Percentiles rank a stretch among this genome's conserved stretches.
phyloP scores from a whole-genome alignment of 1,140 invertebrate genomes.

The Tachypleus tridentatus region DNA sequence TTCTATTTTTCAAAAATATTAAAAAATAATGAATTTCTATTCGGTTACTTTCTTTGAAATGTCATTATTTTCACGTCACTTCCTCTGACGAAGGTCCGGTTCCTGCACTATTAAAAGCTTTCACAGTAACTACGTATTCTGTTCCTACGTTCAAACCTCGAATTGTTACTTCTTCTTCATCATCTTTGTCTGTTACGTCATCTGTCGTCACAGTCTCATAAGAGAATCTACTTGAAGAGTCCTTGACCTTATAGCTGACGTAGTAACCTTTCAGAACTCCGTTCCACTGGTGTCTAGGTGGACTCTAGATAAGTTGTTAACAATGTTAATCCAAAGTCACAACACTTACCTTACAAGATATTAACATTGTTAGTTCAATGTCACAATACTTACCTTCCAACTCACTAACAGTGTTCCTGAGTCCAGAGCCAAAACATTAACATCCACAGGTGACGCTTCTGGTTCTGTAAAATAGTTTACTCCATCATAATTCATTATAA shows the following conservation, averaged over 20 bases:
- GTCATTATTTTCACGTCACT: too few species aligned
- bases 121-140: conserved; percentile 26
- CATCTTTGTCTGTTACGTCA: conserved; percentile 9
- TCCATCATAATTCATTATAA: too few species aligned
- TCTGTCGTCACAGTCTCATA: conserved; percentile 13
- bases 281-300: conserved; percentile 77
- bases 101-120: conserved; percentile 25
- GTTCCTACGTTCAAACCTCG: conserved; percentile 22
- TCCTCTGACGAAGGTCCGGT: conserved; percentile 25
- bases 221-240: conserved; percentile 13
- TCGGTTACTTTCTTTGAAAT: too few species aligned
- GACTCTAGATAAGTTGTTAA: conserved; percentile 39
- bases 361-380: neutral
- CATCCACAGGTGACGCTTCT: conserved; percentile 23
- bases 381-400: conserved; percentile 19
- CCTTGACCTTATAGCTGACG: conserved; percentile 21
- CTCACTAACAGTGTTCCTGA: conserved; percentile 22
- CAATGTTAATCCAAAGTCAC: too few species aligned
- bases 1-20: too few species aligned
- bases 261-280: conserved; percentile 76
- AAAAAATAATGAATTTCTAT: too few species aligned
- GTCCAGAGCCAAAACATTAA: conserved; percentile 22
- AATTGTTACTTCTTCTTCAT: conserved; percentile 24
- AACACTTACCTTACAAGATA: too few species aligned
- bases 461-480: conserved; percentile 15